Conservation (phyloP, 2,797 vertebrate genomes). For the Buceros bicornis region DNA sequence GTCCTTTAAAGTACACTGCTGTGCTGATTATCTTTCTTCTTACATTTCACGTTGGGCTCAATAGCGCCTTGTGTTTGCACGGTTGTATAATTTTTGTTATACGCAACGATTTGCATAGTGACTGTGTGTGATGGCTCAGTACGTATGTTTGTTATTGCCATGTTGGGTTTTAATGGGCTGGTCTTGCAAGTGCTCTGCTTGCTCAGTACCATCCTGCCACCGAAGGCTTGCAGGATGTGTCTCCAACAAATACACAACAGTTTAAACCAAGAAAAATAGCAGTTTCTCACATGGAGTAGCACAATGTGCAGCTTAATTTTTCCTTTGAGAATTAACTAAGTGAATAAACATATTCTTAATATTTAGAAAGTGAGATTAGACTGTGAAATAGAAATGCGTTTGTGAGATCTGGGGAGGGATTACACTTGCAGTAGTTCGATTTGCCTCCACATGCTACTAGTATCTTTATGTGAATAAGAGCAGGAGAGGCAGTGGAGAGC, state of each 20-base stretch:
- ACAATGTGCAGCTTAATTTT: not conserved
- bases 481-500: not conserved
- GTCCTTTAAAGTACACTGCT: not conserved
- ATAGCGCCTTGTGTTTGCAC: constrained; percentile 20
- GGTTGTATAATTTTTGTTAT: constrained; percentile 16
- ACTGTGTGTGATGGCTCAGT: not conserved
- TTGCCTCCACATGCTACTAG: not conserved
- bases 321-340: not conserved
- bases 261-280: not conserved
- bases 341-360: not conserved
- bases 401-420: not conserved
- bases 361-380: not conserved
- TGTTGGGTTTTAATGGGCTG: not conserved
- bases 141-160: not conserved
- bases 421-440: not conserved
- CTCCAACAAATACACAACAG: not conserved
- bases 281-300: not conserved
- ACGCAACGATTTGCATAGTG: not conserved
- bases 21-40: not conserved
- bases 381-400: not conserved
- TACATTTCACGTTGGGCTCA: not conserved
- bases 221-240: not conserved
- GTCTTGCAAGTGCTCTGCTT: not conserved
- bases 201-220: not conserved
- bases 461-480: not conserved